Evolutionary conservation across 2,888 invertebrate species (phyloP).

Genomic region (Himalopsyche japonica): DNA sequence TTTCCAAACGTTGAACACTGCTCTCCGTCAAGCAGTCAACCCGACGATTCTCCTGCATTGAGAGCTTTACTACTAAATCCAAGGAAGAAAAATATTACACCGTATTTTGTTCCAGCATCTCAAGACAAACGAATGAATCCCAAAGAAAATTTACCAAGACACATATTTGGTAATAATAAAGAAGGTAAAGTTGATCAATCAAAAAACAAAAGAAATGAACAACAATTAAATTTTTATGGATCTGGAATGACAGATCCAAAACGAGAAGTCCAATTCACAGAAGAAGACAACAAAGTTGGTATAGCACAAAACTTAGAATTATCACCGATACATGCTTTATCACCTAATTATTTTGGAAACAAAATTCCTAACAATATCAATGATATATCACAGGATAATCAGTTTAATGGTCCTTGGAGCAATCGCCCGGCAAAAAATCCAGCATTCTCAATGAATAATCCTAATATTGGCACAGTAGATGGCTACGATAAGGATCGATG

Average conservation of each 20-base stretch:
- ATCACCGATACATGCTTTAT: neutral
- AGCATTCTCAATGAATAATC: neutral
- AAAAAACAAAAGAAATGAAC: neutral
- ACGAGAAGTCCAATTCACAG: neutral
- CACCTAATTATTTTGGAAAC: too few species aligned
- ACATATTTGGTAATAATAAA: neutral
- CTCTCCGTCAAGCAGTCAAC: constrained; percentile 46
- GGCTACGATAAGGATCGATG: constrained; percentile 14
- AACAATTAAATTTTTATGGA: neutral
- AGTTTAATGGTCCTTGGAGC: neutral
- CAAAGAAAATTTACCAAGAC: neutral
- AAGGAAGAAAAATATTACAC: constrained; percentile 46
- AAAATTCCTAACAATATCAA: neutral
- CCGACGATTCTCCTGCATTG: constrained; percentile 60
- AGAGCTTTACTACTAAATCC: constrained; percentile 61
- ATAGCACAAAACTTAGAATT: neutral
- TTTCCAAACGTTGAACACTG: constrained; percentile 42
- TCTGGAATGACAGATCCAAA: neutral
- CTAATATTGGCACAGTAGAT: neutral
- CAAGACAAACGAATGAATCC: neutral
- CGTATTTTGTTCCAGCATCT: constrained; percentile 42
- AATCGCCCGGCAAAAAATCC: neutral
- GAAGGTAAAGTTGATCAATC: neutral
- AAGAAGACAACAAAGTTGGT: neutral
- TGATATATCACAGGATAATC: neutral